phyloP scores from a whole-genome alignment of 2,113 vertebrate species.

The Cottus gobio region DNA sequence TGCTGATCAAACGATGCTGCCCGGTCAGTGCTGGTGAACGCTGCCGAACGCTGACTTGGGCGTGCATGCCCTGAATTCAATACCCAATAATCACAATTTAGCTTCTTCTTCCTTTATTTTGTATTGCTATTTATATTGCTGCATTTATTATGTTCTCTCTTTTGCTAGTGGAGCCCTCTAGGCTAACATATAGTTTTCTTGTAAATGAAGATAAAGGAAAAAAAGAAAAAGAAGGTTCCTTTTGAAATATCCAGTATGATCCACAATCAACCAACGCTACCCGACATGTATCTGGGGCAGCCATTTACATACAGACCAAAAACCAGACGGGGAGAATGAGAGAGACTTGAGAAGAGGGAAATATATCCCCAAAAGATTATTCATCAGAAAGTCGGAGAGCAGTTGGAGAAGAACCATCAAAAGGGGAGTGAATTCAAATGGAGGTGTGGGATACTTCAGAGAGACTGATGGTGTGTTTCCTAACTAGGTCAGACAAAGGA shows the following conservation, averaged over 20 bases:
- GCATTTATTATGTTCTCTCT: background rate
- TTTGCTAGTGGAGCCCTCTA: background rate
- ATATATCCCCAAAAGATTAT: constrained; percentile 41
- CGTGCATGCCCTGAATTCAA: constrained; percentile 33
- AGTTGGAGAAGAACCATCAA: constrained; percentile 24
- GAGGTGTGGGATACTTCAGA: constrained; percentile 35
- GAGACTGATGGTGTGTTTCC: constrained; percentile 39
- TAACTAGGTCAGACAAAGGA: constrained; percentile 59
- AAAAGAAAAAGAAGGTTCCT: too few relatives aligned
- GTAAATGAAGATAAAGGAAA: background rate
- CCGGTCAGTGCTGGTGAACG: constrained; percentile 70
- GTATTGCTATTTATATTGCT: too few relatives aligned
- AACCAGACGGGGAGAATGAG: background rate
- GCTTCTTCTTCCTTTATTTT: background rate
- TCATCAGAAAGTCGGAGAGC: constrained; percentile 48
- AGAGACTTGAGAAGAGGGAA: background rate
- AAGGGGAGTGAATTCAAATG: constrained; percentile 47
- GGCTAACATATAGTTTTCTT: background rate
- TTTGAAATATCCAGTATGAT: too few relatives aligned
- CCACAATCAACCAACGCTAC: constrained; percentile 47
- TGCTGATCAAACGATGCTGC: constrained; percentile 72
- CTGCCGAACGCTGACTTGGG: constrained; percentile 33
- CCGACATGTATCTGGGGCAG: constrained; percentile 52
- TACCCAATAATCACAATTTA: background rate
- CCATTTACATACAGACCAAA: constrained; percentile 61